Conservation (phyloP, 2,113 vertebrate species). For the Fulica atra region DNA sequence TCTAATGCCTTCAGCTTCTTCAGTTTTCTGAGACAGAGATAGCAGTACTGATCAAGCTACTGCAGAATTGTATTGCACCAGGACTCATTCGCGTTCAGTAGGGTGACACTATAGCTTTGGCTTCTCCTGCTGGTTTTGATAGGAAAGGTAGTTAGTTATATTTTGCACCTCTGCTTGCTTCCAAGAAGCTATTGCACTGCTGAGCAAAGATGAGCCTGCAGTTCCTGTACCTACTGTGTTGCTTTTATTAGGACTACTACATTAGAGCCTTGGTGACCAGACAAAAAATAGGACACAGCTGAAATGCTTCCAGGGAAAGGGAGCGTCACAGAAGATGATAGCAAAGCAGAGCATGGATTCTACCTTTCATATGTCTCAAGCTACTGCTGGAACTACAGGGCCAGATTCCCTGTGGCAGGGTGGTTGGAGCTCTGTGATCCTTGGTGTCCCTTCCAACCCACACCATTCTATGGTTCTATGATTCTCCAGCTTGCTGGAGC, state of each 20-base stretch:
- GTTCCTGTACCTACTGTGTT: slow-evolving; percentile 32
- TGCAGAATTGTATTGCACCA: neutral
- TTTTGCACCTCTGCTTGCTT: slow-evolving; percentile 55
- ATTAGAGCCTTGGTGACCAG: slow-evolving; percentile 29
- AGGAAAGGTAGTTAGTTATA: slow-evolving; percentile 40
- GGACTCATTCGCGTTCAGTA: neutral
- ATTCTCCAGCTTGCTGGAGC: neutral
- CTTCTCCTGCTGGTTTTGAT: slow-evolving; percentile 45
- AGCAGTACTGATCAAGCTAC: neutral
- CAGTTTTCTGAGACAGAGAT: neutral
- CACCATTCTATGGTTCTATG: too few relatives aligned
- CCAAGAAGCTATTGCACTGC: slow-evolving; percentile 41
- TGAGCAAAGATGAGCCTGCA: slow-evolving; percentile 50
- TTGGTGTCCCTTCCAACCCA: too few relatives aligned
- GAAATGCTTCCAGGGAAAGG: slow-evolving; percentile 13
- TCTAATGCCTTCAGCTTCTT: neutral
- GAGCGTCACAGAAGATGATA: neutral
- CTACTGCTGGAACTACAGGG: neutral
- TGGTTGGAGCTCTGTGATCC: too few relatives aligned
- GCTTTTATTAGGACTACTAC: slow-evolving; percentile 58
- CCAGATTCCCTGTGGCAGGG: neutral
- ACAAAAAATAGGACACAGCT: slow-evolving; percentile 36
- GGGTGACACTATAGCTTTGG: neutral
- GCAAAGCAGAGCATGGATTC: neutral
- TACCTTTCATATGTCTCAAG: neutral